Evolutionary conservation across 1,140 invertebrate species (phyloP), one percentile per base, ranked within the genome.

Genomic region (Rhynchophorus ferrugineus): DNA sequence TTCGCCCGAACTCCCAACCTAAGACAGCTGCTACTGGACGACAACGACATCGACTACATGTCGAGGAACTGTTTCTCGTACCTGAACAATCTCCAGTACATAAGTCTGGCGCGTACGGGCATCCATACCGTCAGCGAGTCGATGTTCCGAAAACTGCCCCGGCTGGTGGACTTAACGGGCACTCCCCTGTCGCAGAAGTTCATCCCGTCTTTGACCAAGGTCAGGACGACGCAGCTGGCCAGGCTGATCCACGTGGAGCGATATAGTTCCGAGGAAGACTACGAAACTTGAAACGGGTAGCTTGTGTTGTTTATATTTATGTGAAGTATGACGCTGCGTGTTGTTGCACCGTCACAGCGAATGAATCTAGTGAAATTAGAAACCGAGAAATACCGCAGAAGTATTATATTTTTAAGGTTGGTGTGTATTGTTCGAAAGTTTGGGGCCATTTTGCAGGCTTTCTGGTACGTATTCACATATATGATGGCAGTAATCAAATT

Each of bases 101-200:
- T 69, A 34, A 63, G 57, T 22, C 49, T 69, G 42, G 60, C 64
- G 33, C 59, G 66, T 48, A 66, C 68, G 35, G 62, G 57, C 19
- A 64, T 69, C 36, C 53, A 63, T 46, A 56, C 49, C 35, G 44
- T 69, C 29, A 52, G 46, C 8, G 49, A 56, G 33, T 53, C 51
- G 17, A 68, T 68, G 68, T 69, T 69, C 55, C 20, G 17, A 20
- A 59, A 37, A 22, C 29, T 47, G 14, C 68, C 68, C 13, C 56
- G 61, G 36, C 61, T 66, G 19, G 54, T 68, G 11, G 62, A 66
- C 46, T 47, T 69, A 36, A 60, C 59, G 36, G 58, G 49, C 1
- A 68, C 65, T 19, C 60, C 61, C 21, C 45, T 69, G 13, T 56
- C 63, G 13, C 49, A 59, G 18, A 59, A 56, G 42, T 68, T 69